Conservation (phyloP, 2,113 vertebrate genomes). For the Aleadryas rufinucha region DNA sequence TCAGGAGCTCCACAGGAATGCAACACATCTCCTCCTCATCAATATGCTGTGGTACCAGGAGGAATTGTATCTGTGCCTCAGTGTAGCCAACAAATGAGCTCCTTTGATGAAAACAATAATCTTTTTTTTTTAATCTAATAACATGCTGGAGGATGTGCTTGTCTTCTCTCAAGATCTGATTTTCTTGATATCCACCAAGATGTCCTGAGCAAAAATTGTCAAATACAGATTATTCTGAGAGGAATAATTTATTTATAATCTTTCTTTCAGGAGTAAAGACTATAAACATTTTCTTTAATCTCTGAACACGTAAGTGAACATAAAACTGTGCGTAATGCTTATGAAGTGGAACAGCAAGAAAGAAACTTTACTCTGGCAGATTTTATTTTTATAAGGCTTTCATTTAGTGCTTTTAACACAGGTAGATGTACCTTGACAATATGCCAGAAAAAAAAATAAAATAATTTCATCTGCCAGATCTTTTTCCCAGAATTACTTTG, state of each 20-base stretch:
- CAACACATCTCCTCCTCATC: not conserved
- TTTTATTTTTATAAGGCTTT: not conserved
- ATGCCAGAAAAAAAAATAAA: slow-evolving; percentile 23
- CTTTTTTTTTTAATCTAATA: not conserved
- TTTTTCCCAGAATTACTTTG: slow-evolving; percentile 3
- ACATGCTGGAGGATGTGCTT: not conserved
- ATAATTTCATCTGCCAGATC: not conserved
- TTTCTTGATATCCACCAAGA: not conserved
- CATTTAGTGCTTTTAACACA: not conserved
- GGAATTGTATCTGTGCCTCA: not conserved
- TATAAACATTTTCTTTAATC: not conserved
- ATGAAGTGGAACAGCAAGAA: not conserved
- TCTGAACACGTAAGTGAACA: not conserved
- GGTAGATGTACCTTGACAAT: not conserved
- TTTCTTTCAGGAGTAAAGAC: not conserved
- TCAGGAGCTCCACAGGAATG: not conserved
- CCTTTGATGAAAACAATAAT: not conserved
- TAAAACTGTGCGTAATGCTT: not conserved
- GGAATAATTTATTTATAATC: not conserved
- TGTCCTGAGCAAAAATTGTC: not conserved
- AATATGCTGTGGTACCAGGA: not conserved
- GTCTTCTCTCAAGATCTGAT: not conserved
- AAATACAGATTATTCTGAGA: not conserved
- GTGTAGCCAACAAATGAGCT: not conserved
- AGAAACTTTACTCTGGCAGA: not conserved